A percentile compares a stretch with the other conserved stretches of the same genome.
These are phyloP conservation scores for Centroberyx gerrardi DNA, from an alignment of 2,797 vertebrate species.

Conservation along the genomic window DNA sequence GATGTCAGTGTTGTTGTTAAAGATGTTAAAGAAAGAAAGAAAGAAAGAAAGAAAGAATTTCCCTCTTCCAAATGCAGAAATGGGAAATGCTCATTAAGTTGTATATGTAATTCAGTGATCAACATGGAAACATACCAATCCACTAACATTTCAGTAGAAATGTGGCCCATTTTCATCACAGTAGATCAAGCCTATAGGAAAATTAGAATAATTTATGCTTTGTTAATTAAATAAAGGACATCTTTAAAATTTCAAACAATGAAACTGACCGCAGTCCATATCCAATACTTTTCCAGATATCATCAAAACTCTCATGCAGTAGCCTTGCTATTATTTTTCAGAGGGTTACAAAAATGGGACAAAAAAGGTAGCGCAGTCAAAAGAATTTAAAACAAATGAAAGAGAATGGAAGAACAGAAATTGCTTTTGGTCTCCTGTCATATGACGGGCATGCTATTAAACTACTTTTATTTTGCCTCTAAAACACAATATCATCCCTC, in stretches of 20 bases:
- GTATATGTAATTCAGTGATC: conserved; percentile 22
- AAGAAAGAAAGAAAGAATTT: conserved; percentile 8
- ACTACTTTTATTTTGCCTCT: too few relatives aligned
- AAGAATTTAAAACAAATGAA: too few relatives aligned
- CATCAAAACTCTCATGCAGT: not conserved
- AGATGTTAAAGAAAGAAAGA: conserved; percentile 13
- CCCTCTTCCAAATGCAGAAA: conserved; percentile 7
- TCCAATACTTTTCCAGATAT: not conserved
- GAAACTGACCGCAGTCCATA: conserved; percentile 7
- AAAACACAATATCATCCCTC: too few relatives aligned
- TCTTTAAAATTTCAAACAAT: conserved; percentile 19
- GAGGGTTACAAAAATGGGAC: not conserved
- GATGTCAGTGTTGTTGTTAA: too few relatives aligned
- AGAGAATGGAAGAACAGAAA: too few relatives aligned
- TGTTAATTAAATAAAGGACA: not conserved
- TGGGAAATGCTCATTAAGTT: conserved; percentile 43
- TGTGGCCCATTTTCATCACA: conserved; percentile 29
- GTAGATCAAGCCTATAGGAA: conserved; percentile 37
- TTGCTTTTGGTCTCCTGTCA: too few relatives aligned
- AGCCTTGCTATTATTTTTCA: not conserved
- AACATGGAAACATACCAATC: conserved; percentile 22
- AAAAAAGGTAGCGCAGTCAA: not conserved
- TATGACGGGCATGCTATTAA: too few relatives aligned
- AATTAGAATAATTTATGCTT: conserved; percentile 9
- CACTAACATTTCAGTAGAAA: conserved; percentile 31